Evolutionary conservation across 1,140 invertebrate genomes (phyloP).

Genomic region (Diuraphis noxia): DNA sequence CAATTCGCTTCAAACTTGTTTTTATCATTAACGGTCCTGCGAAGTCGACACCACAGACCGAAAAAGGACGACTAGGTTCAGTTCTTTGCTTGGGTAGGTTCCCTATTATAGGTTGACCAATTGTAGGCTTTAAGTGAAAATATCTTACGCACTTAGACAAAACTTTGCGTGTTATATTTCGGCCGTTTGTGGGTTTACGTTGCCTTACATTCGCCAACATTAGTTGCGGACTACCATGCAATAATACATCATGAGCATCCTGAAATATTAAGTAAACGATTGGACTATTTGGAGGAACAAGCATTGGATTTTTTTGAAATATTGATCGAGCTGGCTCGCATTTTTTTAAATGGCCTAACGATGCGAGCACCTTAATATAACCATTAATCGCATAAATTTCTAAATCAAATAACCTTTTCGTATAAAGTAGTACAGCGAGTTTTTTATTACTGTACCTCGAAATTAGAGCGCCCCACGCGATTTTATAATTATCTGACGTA

Average conservation of each 20-base stretch:
- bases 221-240: not conserved
- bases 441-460: not conserved
- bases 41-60: not conserved
- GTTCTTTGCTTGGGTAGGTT: not conserved
- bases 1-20: not conserved
- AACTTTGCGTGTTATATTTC: not conserved
- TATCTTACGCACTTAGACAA: not conserved
- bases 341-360: constrained; percentile 4
- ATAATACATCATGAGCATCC: not conserved
- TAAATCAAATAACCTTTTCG: not conserved
- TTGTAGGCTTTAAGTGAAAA: not conserved
- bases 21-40: not conserved
- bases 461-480: not conserved
- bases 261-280: not conserved
- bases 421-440: not conserved
- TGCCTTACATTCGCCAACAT: not conserved
- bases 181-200: not conserved
- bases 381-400: not conserved
- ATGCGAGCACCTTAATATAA: not conserved
- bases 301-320: not conserved
- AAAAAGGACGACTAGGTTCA: not conserved
- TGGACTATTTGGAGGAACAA: not conserved
- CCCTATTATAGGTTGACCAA: not conserved
- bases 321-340: not conserved
- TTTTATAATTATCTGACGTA: not conserved